Conservation (phyloP, 1,140 invertebrate genomes). For the Diorhabda elongata region DNA sequence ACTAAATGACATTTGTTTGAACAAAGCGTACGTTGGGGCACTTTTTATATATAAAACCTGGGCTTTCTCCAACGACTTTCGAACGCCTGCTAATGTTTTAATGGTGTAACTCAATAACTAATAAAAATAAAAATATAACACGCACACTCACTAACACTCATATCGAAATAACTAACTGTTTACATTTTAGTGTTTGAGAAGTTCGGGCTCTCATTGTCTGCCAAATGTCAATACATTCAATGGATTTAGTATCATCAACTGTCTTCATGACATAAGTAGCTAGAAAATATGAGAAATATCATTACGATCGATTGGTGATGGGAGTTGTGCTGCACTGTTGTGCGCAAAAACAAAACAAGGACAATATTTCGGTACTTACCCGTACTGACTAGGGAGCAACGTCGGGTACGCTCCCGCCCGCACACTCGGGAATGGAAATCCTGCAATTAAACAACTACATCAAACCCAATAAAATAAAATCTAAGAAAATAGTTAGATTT, state of each 20-base stretch:
- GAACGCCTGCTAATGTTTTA: conserved; percentile 29
- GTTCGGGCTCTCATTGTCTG: conserved; percentile 32
- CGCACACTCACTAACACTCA: conserved; percentile 48
- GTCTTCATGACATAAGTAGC: conserved; percentile 41
- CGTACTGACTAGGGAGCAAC: conserved; percentile 66
- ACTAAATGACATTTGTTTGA: not conserved
- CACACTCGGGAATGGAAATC: conserved; percentile 62
- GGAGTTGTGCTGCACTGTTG: not conserved
- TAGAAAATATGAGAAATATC: conserved; percentile 45
- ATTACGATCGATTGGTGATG: conserved; percentile 40
- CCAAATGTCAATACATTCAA: conserved; percentile 45
- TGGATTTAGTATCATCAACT: conserved; percentile 45
- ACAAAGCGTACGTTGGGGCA: not conserved
- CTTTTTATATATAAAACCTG: conserved; percentile 17
- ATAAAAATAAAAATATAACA: conserved; percentile 43
- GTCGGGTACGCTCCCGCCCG: conserved; percentile 63
- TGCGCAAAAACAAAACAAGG: conserved; percentile 7
- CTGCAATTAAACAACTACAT: conserved; percentile 48
- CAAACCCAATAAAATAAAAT: not conserved
- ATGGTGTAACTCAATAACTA: conserved; percentile 46
- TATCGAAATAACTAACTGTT: conserved; percentile 45
- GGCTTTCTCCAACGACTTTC: conserved; percentile 26
- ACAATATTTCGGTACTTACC: conserved; percentile 55
- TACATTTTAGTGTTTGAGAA: conserved; percentile 42
- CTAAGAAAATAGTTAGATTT: too few species aligned